Evolutionary conservation across 2,113 vertebrate species (phyloP).

Genomic region (Tretioscincus oriximinensis): DNA sequence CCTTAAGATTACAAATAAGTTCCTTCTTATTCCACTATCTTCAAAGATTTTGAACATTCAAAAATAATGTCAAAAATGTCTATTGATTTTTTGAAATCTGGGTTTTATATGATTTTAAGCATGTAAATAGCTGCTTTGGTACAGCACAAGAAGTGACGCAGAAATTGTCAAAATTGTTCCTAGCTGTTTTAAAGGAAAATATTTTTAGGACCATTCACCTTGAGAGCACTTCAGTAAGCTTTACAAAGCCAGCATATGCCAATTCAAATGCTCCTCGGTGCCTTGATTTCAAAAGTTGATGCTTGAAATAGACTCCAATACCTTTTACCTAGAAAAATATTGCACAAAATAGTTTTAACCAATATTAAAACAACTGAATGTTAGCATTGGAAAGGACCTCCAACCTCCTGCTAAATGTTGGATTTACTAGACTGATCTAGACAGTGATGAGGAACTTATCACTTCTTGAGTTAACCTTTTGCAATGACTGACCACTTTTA

Average conservation of each 20-base stretch:
- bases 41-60: too few relatives aligned
- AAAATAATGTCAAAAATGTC: too few relatives aligned
- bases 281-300: constrained; percentile 92
- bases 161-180: not conserved
- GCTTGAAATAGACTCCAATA: constrained; percentile 92
- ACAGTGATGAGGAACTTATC: too few relatives aligned
- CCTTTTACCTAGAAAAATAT: constrained; percentile 80
- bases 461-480: too few relatives aligned
- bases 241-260: constrained; percentile 94
- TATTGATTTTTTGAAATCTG: too few relatives aligned
- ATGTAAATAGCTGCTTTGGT: too few relatives aligned
- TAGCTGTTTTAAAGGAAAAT: not conserved
- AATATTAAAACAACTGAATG: not conserved
- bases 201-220: constrained; percentile 73
- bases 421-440: too few relatives aligned
- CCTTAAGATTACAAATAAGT: not conserved
- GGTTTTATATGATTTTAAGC: too few relatives aligned
- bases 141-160: not conserved
- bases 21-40: too few relatives aligned
- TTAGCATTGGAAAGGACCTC: not conserved
- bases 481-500: too few relatives aligned
- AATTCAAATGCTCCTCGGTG: constrained; percentile 96
- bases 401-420: too few relatives aligned
- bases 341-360: not conserved
- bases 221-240: constrained; percentile 89